Base-by-base conservation (phyloP, 2,113 vertebrate species). In the Telmatochromis brichardi region DNA sequence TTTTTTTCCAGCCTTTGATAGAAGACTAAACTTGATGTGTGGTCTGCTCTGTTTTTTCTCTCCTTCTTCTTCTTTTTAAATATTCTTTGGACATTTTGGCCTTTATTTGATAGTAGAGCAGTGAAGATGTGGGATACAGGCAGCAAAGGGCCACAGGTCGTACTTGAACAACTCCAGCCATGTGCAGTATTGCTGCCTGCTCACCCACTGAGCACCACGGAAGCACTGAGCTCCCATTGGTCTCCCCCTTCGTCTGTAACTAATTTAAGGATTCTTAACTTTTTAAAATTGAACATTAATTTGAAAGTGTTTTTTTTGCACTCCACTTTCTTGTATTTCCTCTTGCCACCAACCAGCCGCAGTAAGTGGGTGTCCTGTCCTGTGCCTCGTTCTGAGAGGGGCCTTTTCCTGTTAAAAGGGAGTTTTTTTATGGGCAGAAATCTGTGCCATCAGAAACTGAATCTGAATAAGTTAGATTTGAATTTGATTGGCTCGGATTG, bases 401-500 rank as follows among this genome's bases (percentile, higher is more conserved):
- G 8, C 6, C 3, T 40, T 21, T 68, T 68, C 19, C 63, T 68
- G 4, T 68, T 68, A 40, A 40, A 40, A 40, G 35, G n/a, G 12
- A 23, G 63, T 68, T 71, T 0, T 2, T 68, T 55, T 55, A 23
- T 23, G 53, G 21, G 4, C n/a, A 54, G n/a, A 54, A 54, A 54
- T 54, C n/a, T 23, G 53, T 23, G 53, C 10, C 51, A 21, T 54
- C 51, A 12, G 51, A 54, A 54, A 54, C n/a, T 54, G 3, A 54
- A 54, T 54, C 0, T 54, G 51, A 54, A 21, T 21, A 21, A 53
- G 51, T 53, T n/a, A 1, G 5, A 51, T 51, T 51, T 53, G 3
- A 53, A 54, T 21, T 53, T 53, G 2, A 54, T 21, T 21, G 0
- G 1, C 3, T 54, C 0, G 1, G 51, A 11, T 21, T 54, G n/a